Evolutionary conservation across 2,888 invertebrate species (phyloP), one percentile per base, ranked within the genome.

Genomic region (Julus scandinavius): DNA sequence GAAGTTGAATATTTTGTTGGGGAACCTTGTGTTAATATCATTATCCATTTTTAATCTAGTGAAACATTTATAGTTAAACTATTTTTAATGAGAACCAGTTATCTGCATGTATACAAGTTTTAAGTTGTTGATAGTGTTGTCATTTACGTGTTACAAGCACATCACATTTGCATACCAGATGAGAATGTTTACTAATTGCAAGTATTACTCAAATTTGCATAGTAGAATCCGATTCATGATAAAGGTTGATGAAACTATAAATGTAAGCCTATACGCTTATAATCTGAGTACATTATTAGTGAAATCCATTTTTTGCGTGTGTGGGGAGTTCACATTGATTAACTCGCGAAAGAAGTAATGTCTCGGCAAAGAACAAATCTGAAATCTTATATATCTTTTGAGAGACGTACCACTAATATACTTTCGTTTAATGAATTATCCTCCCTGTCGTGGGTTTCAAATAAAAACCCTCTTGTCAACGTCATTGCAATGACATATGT

Each of bases 401-500:
- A 58, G 58, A 17, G 58, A 58, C 58, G 58, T 17, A 58, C 15
- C 58, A 17, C 58, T 58, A 58, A 58, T 58, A 58, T 17, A 58
- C 58, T 58, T 58, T 58, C 58, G 58, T 17, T 58, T 58, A 58
- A 58, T 58, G 58, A 58, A 58, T 58, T 58, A 58, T 58, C 58
- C 17, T 58, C 58, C 13, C 50, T 58, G 58, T 58, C 58, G 17
- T 58, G 58, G 58, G 58, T 58, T 58, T 58, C 17, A 15, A 58
- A 58, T 58, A 17, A 58, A 58, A 58, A 58, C 5, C 15, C 58
- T 17, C 58, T 58, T 58, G 58, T 58, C 58, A 58, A 58, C 58
- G 58, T 58, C 58, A 58, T 58, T 5, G 17, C 58, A 15, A 58
- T 58, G 58, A 58, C 58, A 58, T 58, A 58, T 58, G 58, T 58